These are phyloP conservation scores for Vanacampus margaritifer DNA, from an alignment of 2,113 vertebrate genomes.

Conservation along the genomic window DNA sequence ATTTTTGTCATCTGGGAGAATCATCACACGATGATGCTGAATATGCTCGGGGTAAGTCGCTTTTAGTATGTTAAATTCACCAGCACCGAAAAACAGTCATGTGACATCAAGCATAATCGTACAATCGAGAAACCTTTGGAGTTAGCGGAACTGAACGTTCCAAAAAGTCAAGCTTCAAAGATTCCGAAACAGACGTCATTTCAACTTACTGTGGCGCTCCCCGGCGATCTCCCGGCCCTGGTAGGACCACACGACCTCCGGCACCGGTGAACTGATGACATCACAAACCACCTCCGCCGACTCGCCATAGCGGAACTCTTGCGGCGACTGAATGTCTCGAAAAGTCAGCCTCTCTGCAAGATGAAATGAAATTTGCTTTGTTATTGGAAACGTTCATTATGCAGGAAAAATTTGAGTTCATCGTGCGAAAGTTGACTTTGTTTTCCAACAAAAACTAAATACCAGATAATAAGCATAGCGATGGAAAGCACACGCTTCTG, in stretches of 20 bases:
- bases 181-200: neutral
- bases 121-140: neutral
- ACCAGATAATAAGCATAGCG: too few species aligned
- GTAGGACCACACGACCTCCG: conserved; percentile 91
- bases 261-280: conserved; percentile 92
- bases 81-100: neutral
- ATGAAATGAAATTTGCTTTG: conserved; percentile 29
- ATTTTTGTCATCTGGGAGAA: neutral
- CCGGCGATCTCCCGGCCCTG: conserved; percentile 86
- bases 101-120: neutral
- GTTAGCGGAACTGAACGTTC: too few species aligned
- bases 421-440: neutral
- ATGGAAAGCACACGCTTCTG: too few species aligned
- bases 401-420: neutral
- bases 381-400: neutral
- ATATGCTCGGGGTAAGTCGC: neutral
- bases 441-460: neutral
- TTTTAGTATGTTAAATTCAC: neutral
- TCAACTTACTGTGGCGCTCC: conserved; percentile 86
- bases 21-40: too few species aligned
- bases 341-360: conserved; percentile 92
- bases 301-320: conserved; percentile 91
- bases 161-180: too few species aligned
- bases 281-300: conserved; percentile 90
- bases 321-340: conserved; percentile 83